These are phyloP conservation scores for Passerculus sandwichensis DNA, from an alignment of 2,797 vertebrate species.

Conservation along the genomic window DNA sequence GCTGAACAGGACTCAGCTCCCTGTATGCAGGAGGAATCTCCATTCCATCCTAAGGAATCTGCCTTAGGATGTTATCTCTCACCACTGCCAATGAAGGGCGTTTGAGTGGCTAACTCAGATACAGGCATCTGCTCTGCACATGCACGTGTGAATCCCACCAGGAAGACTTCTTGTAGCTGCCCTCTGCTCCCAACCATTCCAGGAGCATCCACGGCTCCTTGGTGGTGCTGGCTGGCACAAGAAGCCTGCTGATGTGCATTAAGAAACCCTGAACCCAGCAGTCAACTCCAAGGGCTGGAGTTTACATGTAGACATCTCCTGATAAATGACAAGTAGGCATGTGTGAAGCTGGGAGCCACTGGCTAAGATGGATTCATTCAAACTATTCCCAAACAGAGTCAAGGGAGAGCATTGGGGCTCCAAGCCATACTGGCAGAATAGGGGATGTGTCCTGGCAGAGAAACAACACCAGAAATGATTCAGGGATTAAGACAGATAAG, in stretches of 20 bases:
- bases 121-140: background rate
- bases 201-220: background rate
- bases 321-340: background rate
- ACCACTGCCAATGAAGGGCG: background rate
- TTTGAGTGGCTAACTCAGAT: background rate
- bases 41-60: background rate
- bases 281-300: background rate
- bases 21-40: background rate
- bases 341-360: background rate
- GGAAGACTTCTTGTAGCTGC: background rate
- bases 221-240: background rate
- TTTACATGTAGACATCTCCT: background rate
- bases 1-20: background rate
- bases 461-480: background rate
- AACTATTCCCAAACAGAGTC: background rate
- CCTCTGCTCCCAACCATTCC: background rate
- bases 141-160: background rate
- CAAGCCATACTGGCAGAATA: background rate
- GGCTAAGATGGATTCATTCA: background rate
- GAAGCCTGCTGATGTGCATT: background rate
- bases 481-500: background rate
- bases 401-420: background rate
- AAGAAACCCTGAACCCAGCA: background rate
- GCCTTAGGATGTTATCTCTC: background rate
- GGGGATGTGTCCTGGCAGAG: background rate